Evolutionary conservation across 2,797 vertebrate species (phyloP).

Genomic region (Bradypodion pumilum): DNA sequence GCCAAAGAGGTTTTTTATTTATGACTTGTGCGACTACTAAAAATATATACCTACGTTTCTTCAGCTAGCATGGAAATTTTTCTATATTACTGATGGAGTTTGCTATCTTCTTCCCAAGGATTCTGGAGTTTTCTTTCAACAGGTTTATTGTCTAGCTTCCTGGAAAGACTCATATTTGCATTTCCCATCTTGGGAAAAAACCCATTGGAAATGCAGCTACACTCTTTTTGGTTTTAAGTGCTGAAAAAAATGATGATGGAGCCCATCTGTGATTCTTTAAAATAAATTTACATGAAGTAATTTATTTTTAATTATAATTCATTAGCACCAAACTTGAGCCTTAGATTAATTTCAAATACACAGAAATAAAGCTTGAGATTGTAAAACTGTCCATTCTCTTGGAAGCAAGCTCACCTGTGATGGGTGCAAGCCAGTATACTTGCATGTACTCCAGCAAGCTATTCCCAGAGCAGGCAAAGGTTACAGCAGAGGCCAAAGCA

Average conservation of each 20-base stretch:
- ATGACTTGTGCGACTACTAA: background rate
- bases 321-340: background rate
- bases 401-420: conserved; percentile 76
- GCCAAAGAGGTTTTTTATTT: background rate
- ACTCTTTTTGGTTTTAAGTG: background rate
- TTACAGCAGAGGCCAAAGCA: conserved; percentile 80
- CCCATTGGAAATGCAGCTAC: background rate
- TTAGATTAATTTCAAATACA: background rate
- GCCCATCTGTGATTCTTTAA: no score
- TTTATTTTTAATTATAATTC: background rate
- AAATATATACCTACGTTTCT: background rate
- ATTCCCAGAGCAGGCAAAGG: conserved; percentile 87
- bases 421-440: conserved; percentile 89
- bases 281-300: background rate
- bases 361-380: background rate
- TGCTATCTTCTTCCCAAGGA: background rate
- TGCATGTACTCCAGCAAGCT: conserved; percentile 78
- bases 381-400: background rate
- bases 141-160: background rate
- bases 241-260: background rate
- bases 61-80: background rate
- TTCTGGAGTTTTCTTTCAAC: background rate
- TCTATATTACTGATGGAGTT: background rate
- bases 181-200: no score
- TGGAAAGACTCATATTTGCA: background rate